Evolutionary conservation across 2,113 vertebrate species (phyloP).

Genomic region (Nannospalax galili): DNA sequence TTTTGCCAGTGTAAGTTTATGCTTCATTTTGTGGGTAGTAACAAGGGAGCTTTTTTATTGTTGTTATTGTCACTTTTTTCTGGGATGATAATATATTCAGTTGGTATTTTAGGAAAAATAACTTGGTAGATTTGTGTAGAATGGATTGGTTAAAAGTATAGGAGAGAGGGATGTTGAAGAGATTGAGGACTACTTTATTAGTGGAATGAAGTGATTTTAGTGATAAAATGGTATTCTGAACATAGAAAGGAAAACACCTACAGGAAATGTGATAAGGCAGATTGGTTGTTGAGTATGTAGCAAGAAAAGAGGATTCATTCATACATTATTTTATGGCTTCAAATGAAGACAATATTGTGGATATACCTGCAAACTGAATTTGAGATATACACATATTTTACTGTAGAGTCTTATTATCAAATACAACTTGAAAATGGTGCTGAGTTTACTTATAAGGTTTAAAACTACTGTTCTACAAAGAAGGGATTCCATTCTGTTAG

Average conservation of each 20-base stretch:
- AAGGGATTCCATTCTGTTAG: no score
- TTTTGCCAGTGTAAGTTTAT: neutral
- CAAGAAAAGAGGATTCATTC: neutral
- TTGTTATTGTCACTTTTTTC: neutral
- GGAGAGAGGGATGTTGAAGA: neutral
- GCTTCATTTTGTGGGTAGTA: conserved; percentile 1
- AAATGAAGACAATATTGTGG: neutral
- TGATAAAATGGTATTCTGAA: neutral
- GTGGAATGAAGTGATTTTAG: conserved; percentile 10
- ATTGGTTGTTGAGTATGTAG: neutral
- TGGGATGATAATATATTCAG: conserved; percentile 15
- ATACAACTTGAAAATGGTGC: neutral
- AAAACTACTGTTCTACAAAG: no score
- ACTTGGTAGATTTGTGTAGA: neutral
- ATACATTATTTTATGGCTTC: neutral
- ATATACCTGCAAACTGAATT: neutral
- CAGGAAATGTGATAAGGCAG: neutral
- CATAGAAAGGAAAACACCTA: neutral
- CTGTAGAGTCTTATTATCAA: neutral
- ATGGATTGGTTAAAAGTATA: neutral
- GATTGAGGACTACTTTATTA: conserved; percentile 12
- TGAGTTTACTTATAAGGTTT: neutral
- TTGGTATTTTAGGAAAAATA: neutral
- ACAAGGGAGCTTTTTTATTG: neutral
- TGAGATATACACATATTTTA: neutral